Evolutionary conservation across 2,888 invertebrate genomes (phyloP).

Genomic region (Onchidella celtica): DNA sequence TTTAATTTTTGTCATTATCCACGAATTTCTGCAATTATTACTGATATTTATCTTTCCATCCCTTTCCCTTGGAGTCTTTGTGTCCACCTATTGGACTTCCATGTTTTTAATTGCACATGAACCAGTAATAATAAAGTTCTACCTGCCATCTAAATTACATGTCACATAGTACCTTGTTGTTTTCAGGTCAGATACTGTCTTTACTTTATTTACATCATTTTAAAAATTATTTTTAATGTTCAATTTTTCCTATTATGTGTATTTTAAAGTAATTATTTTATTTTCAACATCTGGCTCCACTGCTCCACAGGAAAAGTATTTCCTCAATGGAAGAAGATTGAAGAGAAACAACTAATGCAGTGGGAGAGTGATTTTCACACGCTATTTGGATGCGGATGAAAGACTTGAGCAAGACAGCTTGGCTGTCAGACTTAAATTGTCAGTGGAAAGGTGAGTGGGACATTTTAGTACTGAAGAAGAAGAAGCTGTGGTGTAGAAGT

Average conservation of each 20-base stretch:
- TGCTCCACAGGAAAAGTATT: constrained; percentile 47
- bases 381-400: constrained; percentile 71
- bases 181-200: background rate
- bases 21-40: too few relatives aligned
- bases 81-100: too few relatives aligned
- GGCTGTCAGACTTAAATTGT: constrained; percentile 67
- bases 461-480: too few relatives aligned
- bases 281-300: background rate
- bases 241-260: background rate
- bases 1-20: too few relatives aligned
- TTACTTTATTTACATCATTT: background rate
- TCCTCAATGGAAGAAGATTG: constrained; percentile 41
- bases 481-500: too few relatives aligned
- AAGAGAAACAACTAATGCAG: constrained; percentile 71
- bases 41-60: too few relatives aligned
- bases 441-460: constrained; percentile 63
- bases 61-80: too few relatives aligned
- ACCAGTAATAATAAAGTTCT: too few relatives aligned
- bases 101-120: too few relatives aligned
- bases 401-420: constrained; percentile 62
- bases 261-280: background rate
- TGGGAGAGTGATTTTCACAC: constrained; percentile 79
- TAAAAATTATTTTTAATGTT: background rate
- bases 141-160: too few relatives aligned
- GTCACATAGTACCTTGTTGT: too few relatives aligned